Evolutionary conservation across 1,140 invertebrate genomes (phyloP).

Genomic region (Zophobas morio): DNA sequence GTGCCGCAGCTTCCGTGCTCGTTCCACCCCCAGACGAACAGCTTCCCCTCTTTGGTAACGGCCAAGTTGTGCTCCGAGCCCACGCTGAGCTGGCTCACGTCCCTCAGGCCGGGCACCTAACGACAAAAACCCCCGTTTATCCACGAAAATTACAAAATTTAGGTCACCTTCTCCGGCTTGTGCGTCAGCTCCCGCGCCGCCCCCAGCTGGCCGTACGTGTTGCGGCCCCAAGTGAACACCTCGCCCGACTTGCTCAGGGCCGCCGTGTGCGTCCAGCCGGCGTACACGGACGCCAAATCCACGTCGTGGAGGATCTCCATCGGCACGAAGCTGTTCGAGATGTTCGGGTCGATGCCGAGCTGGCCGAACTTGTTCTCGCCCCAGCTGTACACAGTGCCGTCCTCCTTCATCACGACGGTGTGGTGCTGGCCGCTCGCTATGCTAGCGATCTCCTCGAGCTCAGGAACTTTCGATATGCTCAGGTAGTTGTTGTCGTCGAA

Average conservation of each 20-base stretch:
- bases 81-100: constrained; percentile 74
- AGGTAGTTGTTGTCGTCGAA: constrained; percentile 69
- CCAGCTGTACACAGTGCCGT: constrained; percentile 76
- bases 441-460: constrained; percentile 70
- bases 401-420: constrained; percentile 74
- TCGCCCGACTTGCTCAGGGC: constrained; percentile 73
- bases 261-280: constrained; percentile 84
- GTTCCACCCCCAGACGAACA: constrained; percentile 93
- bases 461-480: constrained; percentile 71
- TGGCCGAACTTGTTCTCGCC: constrained; percentile 85
- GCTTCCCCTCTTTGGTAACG: constrained; percentile 71
- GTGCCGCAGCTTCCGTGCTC: constrained; percentile 91
- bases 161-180: constrained; percentile 59
- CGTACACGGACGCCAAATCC: constrained; percentile 69
- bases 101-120: constrained; percentile 61
- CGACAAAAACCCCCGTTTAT: too few relatives aligned
- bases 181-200: constrained; percentile 55
- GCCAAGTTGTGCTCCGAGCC: constrained; percentile 86
- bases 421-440: constrained; percentile 83
- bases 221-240: constrained; percentile 83
- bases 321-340: constrained; percentile 71
- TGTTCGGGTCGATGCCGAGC: constrained; percentile 71
- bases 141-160: too few relatives aligned
- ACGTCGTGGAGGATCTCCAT: constrained; percentile 67
- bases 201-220: constrained; percentile 84